A percentile compares a stretch with the other conserved stretches of the same genome.
These are phyloP conservation scores for Diachrysia chrysitis DNA, from an alignment of 2,888 invertebrate species.

Conservation along the genomic window DNA sequence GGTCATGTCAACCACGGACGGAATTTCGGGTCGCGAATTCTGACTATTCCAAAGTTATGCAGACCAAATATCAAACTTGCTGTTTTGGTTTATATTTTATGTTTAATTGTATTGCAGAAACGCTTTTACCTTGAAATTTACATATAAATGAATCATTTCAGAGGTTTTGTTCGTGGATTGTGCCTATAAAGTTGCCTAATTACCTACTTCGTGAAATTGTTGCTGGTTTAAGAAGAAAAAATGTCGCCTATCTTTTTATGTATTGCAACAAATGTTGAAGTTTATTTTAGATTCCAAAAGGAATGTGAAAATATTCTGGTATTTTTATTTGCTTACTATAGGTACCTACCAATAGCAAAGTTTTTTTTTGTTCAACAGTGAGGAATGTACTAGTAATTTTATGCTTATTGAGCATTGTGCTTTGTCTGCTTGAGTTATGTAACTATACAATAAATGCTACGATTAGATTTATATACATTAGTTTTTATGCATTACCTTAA, in stretches of 20 bases:
- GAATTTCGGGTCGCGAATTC: constrained; percentile 37
- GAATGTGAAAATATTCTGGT: constrained; percentile 33
- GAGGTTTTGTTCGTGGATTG: constrained; percentile 42
- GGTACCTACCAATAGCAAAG: neutral
- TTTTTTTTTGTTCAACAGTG: neutral
- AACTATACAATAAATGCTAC: neutral
- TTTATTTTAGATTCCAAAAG: constrained; percentile 29
- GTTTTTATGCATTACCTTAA: neutral
- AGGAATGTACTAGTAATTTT: neutral
- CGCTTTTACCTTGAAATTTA: constrained; percentile 28
- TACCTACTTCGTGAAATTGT: constrained; percentile 46
- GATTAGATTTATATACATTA: neutral
- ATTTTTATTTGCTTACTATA: constrained; percentile 6
- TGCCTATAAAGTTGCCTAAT: constrained; percentile 48
- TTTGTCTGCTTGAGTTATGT: neutral
- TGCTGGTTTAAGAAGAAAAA: constrained; percentile 33
- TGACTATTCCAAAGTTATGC: constrained; percentile 36
- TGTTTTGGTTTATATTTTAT: constrained; percentile 24
- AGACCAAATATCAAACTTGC: constrained; percentile 33
- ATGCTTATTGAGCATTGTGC: neutral
- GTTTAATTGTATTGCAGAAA: constrained; percentile 32
- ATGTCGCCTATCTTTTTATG: constrained; percentile 45
- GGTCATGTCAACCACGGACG: constrained; percentile 31
- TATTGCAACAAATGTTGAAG: constrained; percentile 30
- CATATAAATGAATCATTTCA: constrained; percentile 48